Evolutionary conservation across 2,113 vertebrate species (phyloP), one percentile per base, ranked within the genome.

Genomic region (Chlorodrepanis virens): DNA sequence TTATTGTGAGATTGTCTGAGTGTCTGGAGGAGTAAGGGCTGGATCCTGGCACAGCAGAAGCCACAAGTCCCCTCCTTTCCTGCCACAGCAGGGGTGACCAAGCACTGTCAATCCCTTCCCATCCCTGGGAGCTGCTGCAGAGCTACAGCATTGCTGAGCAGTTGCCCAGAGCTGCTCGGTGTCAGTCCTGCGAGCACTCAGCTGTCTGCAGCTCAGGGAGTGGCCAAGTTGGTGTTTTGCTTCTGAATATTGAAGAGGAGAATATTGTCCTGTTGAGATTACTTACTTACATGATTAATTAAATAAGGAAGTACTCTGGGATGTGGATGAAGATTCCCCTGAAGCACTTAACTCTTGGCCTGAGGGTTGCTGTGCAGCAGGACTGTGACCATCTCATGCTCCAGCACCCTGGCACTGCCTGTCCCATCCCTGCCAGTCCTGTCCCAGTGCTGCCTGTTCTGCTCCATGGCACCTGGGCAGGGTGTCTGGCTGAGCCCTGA

Each of bases 311-410:
- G 50, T 50, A 39, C 33, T 78, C 59, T 29, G 18, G 35, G 72
- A 40, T 67, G 81, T 28, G 44, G 37, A n/a, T 53, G 57, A 67
- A 83, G 71, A 13, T 65, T 76, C 29, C 61, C 22, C 21, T 0
- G 2, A 28, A 53, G n/a, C 14, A 4, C 42, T 28, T 74, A 72
- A 20, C 45, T 29, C 56, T 50, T 3, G 3, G 31, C 31, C 50
- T 33, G 22, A 12, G 68, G 1, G 4, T 27, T 2, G 4, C 24
- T 0, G 0, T 54, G 52, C 37, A 54, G 64, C 39, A 33, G 84
- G 39, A n/a, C 83, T 47, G 21, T 47, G 21, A 54, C 40, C 53
- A 40, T 60, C 23, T 60, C 53, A 17, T 10, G 47, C 63, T 63
- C 6, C 81, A 50, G 35, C 70, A 47, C 28, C 56, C 54, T 50